Evolutionary conservation across 1,140 invertebrate species (phyloP).

Genomic region (Formica exsecta): DNA sequence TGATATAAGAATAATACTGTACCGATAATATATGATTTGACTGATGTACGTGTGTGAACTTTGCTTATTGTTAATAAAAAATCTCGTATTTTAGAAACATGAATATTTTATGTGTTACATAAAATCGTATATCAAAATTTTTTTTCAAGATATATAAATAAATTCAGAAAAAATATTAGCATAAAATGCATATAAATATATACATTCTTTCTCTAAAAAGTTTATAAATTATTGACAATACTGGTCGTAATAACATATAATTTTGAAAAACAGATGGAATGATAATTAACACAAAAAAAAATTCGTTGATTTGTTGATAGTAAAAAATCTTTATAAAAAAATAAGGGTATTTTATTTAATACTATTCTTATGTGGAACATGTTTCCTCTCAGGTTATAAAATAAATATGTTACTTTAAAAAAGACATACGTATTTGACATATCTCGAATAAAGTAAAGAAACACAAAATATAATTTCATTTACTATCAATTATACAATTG

Average conservation of each 20-base stretch:
- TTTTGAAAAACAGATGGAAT: neutral
- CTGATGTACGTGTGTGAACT: neutral
- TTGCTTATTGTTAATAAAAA: neutral
- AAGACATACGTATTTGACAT: no score
- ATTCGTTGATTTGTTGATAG: neutral
- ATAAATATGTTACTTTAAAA: neutral
- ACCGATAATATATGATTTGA: constrained; percentile 32
- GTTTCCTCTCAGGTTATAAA: neutral
- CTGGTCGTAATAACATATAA: neutral
- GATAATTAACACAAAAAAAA: neutral
- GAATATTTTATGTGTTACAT: constrained; percentile 17
- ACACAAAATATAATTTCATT: no score
- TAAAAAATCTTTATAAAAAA: neutral
- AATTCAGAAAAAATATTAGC: neutral
- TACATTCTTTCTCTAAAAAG: neutral
- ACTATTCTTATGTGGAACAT: neutral
- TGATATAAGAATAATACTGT: constrained; percentile 23
- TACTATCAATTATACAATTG: no score
- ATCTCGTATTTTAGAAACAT: neutral
- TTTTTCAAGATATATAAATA: neutral
- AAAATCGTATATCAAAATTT: neutral
- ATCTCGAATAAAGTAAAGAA: neutral
- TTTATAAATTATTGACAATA: neutral
- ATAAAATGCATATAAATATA: neutral
- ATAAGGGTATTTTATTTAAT: neutral